Conservation (phyloP, 2,797 vertebrate species). For the Echiichthys vipera region DNA sequence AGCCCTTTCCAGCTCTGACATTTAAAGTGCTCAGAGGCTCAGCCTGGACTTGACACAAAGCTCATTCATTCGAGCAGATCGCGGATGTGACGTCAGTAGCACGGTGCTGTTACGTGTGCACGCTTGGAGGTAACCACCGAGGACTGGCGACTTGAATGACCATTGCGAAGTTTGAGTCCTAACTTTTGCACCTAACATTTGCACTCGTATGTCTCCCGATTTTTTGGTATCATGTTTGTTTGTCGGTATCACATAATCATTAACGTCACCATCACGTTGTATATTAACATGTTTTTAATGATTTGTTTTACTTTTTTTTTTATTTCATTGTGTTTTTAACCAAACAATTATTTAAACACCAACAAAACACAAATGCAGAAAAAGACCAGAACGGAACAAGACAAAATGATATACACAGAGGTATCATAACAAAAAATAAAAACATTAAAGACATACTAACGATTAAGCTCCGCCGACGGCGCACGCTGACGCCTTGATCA, state of each 20-base stretch:
- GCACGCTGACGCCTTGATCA: rapidly evolving
- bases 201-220: rapidly evolving
- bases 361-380: no score
- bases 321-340: no score
- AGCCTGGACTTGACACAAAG: constrained; percentile 38
- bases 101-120: rapidly evolving
- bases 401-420: no score
- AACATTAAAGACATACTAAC: no score
- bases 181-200: rapidly evolving
- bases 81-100: constrained; percentile 58
- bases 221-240: rapidly evolving
- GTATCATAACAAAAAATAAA: no score
- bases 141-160: not conserved
- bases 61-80: constrained; percentile 55
- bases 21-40: constrained; percentile 23
- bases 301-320: no score
- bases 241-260: rapidly evolving
- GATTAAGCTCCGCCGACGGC: constrained; percentile 22
- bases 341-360: no score
- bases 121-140: not conserved
- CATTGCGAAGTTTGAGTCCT: rapidly evolving
- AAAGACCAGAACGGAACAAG: no score
- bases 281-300: not conserved
- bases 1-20: constrained; percentile 2
- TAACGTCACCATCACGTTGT: rapidly evolving